Evolutionary conservation across 2,113 vertebrate species (phyloP).

Genomic region (Bambusicola thoracicus): DNA sequence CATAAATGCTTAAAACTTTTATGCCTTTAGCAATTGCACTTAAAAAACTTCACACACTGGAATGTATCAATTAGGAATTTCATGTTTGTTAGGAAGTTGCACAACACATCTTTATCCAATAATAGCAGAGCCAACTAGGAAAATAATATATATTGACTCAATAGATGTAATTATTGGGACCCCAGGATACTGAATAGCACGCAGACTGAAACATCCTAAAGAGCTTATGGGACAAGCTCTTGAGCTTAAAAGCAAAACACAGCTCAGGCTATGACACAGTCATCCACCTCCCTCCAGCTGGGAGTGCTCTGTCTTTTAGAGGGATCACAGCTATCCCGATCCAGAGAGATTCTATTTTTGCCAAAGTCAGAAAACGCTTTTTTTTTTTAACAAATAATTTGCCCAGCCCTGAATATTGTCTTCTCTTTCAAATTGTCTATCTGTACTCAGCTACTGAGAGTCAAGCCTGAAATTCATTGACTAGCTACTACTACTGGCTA

Average conservation of each 20-base stretch:
- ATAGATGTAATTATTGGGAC: not conserved
- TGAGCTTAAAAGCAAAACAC: not conserved
- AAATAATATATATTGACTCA: not conserved
- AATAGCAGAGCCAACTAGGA: not conserved
- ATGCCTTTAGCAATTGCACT: not conserved
- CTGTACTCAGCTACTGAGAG: not conserved
- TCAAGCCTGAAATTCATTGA: not conserved
- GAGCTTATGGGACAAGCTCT: not conserved
- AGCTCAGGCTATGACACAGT: not conserved
- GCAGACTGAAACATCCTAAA: not conserved
- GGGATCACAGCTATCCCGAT: not conserved
- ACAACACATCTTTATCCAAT: not conserved
- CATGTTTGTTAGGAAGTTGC: not conserved
- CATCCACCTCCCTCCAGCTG: not conserved
- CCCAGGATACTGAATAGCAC: not conserved
- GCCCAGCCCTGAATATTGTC: not conserved
- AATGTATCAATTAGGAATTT: not conserved
- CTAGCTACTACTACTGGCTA: not conserved
- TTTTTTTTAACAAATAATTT: not conserved
- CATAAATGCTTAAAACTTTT: not conserved
- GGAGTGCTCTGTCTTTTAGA: not conserved
- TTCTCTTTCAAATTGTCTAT: not conserved
- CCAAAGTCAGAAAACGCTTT: not conserved
- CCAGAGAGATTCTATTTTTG: not conserved
- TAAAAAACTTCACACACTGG: not conserved